phyloP scores from a whole-genome alignment of 2,113 vertebrate genomes.

The Rhabdomys dilectus region DNA sequence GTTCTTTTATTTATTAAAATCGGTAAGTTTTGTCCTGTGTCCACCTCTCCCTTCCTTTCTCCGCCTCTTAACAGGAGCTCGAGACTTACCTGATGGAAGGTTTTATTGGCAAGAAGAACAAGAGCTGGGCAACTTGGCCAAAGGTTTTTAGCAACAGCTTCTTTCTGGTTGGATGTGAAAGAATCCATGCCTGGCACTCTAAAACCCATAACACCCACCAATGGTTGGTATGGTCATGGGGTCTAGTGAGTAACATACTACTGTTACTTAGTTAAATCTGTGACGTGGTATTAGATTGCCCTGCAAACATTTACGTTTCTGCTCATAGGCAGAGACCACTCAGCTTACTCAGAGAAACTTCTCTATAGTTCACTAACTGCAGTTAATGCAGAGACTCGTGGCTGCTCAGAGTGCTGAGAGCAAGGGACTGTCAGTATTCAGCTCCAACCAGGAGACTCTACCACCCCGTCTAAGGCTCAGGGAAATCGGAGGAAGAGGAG shows the following conservation, averaged over 20 bases:
- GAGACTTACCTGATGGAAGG: constrained; percentile 82
- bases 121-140: neutral
- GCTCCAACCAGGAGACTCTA: neutral
- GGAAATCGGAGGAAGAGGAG: neutral
- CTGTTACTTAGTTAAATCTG: neutral
- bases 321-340: neutral
- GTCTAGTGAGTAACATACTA: neutral
- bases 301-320: neutral
- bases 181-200: neutral
- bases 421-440: neutral
- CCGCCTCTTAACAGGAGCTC: constrained; percentile 11
- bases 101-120: constrained; percentile 54
- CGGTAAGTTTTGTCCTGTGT: neutral
- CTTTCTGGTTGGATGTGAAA: neutral
- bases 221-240: neutral
- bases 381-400: neutral
- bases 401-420: neutral
- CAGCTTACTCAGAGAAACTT: neutral
- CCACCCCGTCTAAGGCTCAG: neutral
- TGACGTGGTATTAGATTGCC: no score
- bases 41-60: neutral
- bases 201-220: neutral
- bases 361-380: neutral
- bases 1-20: neutral
- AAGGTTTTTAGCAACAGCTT: neutral